Conservation (phyloP, 1,140 invertebrate species). For the Eulimnadia texana region DNA sequence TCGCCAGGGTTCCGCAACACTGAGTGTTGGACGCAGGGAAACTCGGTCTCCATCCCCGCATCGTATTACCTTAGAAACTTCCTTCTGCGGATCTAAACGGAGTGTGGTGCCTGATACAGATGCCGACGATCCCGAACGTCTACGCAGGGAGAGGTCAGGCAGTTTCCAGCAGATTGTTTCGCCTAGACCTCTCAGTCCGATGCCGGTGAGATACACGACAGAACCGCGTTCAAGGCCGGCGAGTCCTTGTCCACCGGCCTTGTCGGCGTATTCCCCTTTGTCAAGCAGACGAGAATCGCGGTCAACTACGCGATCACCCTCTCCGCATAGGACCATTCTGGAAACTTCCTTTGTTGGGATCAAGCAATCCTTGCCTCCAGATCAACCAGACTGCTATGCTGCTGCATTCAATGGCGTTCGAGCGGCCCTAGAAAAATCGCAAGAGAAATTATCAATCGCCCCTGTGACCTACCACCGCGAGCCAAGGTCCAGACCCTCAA, state of each 20-base stretch:
- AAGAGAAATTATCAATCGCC: constrained; percentile 27
- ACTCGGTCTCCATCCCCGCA: constrained; percentile 14
- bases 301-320: constrained; percentile 41
- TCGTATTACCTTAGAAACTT: constrained; percentile 14
- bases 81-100: constrained; percentile 10
- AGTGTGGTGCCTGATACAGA: not conserved
- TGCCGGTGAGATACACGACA: not conserved
- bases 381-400: constrained; percentile 37
- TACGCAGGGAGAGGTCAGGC: not conserved
- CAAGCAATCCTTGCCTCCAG: constrained; percentile 28
- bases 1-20: not conserved
- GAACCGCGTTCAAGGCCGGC: constrained; percentile 2
- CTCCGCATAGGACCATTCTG: constrained; percentile 70
- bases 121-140: not conserved
- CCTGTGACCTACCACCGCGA: constrained; percentile 5
- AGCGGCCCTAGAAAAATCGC: constrained; percentile 30
- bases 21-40: not conserved
- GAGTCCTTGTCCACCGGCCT: not conserved
- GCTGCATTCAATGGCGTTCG: constrained; percentile 36
- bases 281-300: not conserved
- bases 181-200: not conserved
- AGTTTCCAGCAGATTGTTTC: not conserved
- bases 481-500: constrained; percentile 6
- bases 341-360: constrained; percentile 74
- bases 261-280: not conserved